Evolutionary conservation across 2,888 invertebrate genomes (phyloP).

Genomic region (Melinaea menophilus): DNA sequence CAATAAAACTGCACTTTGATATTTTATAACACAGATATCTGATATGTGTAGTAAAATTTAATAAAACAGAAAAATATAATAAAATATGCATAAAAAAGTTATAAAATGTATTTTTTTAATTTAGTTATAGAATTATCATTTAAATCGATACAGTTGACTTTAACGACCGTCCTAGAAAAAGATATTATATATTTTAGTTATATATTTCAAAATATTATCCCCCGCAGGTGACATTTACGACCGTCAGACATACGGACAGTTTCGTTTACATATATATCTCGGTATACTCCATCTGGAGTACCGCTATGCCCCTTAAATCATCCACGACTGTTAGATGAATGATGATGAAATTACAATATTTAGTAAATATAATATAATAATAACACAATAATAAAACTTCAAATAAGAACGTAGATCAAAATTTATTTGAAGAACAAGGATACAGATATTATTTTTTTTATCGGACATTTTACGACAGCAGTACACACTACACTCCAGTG

Average conservation of each 20-base stretch:
- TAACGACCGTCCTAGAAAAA: conserved; percentile 27
- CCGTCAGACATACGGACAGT: conserved; percentile 32
- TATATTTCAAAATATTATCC: conserved; percentile 34
- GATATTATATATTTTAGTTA: conserved; percentile 35
- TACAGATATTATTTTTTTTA: conserved; percentile 20
- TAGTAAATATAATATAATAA: no score
- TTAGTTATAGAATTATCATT: not conserved
- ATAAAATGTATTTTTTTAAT: not conserved
- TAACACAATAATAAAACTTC: no score
- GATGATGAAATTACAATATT: no score
- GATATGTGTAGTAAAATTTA: not conserved
- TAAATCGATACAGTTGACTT: conserved; percentile 13
- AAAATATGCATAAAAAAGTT: not conserved
- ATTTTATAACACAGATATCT: not conserved
- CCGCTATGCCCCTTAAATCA: conserved; percentile 28
- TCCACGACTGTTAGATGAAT: conserved; percentile 4
- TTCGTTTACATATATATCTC: not conserved
- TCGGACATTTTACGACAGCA: conserved; percentile 26
- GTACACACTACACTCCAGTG: conserved; percentile 21
- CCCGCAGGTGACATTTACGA: conserved; percentile 45
- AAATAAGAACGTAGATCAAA: no score
- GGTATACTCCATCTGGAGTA: conserved; percentile 22
- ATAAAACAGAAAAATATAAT: not conserved
- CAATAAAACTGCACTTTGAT: not conserved
- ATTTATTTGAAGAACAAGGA: conserved; percentile 9